Base-by-base conservation (phyloP, 2,113 vertebrate species). In the Ageneiosus marmoratus region DNA sequence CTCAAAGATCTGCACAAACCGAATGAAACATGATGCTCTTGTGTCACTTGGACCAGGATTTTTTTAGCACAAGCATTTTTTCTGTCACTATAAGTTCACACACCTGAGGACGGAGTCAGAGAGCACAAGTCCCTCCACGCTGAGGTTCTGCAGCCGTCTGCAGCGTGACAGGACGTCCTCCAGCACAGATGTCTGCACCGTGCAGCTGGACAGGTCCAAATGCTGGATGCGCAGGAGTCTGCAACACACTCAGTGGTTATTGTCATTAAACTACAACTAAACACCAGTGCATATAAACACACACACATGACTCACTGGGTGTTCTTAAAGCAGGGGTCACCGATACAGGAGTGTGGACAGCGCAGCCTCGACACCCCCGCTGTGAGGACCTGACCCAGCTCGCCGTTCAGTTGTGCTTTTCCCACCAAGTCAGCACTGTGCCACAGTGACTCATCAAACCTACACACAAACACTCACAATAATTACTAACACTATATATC, bases 361-460 rank as follows among this genome's bases (percentile, higher is more conserved):
- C 97, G 96, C 78, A 99, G 95, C 50, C 92, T 92, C 53, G 90
- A 88, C 55, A 96, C 93, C 0, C 97, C 94, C 0, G 91, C 90
- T 11, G 92, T 92, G 62, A 99, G 90, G 77, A 98, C 88, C 67
- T 92, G 95, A 51, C 94, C 93, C 58, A 96, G 92, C 13, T 96
- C 95, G 0, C 89, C 91, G 0, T 91, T 94, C 1, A 88, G 81
- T 77, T 96, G 90, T 84, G 93, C 95, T 88, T 90, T 89, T 10
- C 94, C 95, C 44, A 94, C 90, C 86, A 99, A 93, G 84, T 99
- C 98, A 24, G 98, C 93, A 24, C 94, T 95, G 81, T 94, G 93
- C 98, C 98, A 99, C 50, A 99, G 92, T 20, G 95, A 97, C 86
- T 98, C 96, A 18, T 99, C 98, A 63, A 95, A 95, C 89, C 98